A percentile compares a stretch with the other conserved stretches of the same genome.
These are phyloP conservation scores for Collichthys lucidus DNA, from an alignment of 2,113 vertebrate species.

Conservation along the genomic window DNA sequence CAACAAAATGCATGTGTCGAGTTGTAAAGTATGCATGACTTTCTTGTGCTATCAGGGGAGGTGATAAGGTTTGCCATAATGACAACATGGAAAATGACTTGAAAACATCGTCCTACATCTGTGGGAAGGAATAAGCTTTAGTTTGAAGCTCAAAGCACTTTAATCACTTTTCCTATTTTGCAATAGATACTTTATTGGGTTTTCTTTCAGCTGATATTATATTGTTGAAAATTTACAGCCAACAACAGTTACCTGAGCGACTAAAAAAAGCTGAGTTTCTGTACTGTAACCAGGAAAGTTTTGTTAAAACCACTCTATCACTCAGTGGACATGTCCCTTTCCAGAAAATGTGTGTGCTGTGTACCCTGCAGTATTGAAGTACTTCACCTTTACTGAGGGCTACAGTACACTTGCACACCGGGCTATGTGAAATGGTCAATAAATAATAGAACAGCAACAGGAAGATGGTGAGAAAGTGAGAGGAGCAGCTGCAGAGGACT, in stretches of 20 bases:
- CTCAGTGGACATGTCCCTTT: constrained; percentile 10
- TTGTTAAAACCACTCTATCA: constrained; percentile 12
- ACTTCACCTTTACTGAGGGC: constrained; percentile 38
- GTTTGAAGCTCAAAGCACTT: background rate
- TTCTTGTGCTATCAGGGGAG: background rate
- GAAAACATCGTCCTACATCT: background rate
- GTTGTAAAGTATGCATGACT: background rate
- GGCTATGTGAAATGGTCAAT: constrained; percentile 54
- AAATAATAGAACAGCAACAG: constrained; percentile 69
- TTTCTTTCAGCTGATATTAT: constrained; percentile 1
- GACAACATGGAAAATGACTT: background rate
- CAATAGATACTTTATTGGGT: background rate
- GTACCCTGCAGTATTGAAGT: constrained; percentile 36
- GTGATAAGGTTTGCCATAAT: background rate
- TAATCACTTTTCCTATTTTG: background rate
- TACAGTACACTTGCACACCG: constrained; percentile 39
- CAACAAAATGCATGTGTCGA: constrained; percentile 4
- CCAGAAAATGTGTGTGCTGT: constrained; percentile 15
- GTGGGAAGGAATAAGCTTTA: background rate
- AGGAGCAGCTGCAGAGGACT: constrained; percentile 24
- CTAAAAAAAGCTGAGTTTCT: background rate
- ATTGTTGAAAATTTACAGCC: constrained; percentile 4
- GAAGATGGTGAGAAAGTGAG: constrained; percentile 48
- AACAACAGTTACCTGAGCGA: background rate
- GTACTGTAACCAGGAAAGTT: constrained; percentile 5